Base-by-base conservation (phyloP, 2,888 invertebrate genomes). In the Macrophya annulata region DNA sequence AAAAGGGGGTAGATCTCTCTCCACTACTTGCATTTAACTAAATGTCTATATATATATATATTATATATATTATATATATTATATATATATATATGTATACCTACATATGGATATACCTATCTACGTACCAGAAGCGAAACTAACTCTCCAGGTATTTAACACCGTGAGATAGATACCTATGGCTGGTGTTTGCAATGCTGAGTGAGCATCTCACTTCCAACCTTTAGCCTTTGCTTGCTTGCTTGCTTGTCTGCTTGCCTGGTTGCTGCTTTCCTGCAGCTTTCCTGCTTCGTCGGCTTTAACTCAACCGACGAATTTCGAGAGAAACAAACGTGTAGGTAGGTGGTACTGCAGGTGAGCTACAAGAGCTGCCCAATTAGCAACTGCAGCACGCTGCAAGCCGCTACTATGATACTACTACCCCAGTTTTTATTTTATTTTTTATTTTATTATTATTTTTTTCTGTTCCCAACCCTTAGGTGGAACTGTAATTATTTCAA, bases 301-400 rank as follows among this genome's bases (percentile, higher is more conserved):
- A 83, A 83, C 81, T 83, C 45, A 12, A 37, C 83, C 31, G 48
- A 62, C 25, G 45, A 83, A 83, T 31, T 83, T 51, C n/a, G 68
- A 48, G 83, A 83, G 59, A 48, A 81, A 77, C 77, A 68, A 68
- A 59, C 65, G 12, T 62, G 76, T n/a, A 68, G 31, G 15, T 31
- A 31, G 31, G n/a, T 15, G 74, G 48, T 77, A 15, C 37, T 37
- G 55, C 51, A 17, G 17, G 43, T 25, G 55, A 48, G 62, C 25
- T 77, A 89, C 89, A 89, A 89, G 90, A 88, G 89, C 84, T 88
- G 87, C 88, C 90, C 91, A 91, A 91, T 91, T 91, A 91, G 89
- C 86, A 89, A 87, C 55, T 71, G 85, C 82, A 71, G 40, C 21
- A 25, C 43, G 21, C 31, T 37, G 15, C 71, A 84, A 62, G 62